Conservation (phyloP, 2,113 vertebrate species). For the Channa argus region DNA sequence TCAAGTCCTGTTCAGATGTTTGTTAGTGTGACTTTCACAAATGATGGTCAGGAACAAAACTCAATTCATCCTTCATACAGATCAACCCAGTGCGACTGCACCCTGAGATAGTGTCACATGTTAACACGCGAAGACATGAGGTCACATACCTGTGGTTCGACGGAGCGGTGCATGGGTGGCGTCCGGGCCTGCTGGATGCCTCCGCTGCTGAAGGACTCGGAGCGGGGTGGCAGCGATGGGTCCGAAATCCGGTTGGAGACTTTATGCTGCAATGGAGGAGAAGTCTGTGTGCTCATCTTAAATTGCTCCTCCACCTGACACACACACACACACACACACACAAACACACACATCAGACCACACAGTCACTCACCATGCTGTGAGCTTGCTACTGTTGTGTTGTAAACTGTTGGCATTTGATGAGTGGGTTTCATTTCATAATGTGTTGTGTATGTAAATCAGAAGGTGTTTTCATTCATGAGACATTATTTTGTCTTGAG, state of each 20-base stretch:
- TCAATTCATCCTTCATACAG: too few relatives aligned
- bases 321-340: slow-evolving; percentile 44
- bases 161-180: slow-evolving; percentile 93
- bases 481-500: too few relatives aligned
- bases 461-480: too few relatives aligned
- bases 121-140: not conserved
- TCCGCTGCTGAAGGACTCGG: slow-evolving; percentile 97
- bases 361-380: too few relatives aligned
- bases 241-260: slow-evolving; percentile 98
- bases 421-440: too few relatives aligned
- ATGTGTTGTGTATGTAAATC: too few relatives aligned
- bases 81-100: slow-evolving; percentile 1
- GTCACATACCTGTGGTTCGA: slow-evolving; percentile 91
- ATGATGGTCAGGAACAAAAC: too few relatives aligned
- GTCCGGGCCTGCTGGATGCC: slow-evolving; percentile 94
- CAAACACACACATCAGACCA: slow-evolving; percentile 6
- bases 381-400: too few relatives aligned
- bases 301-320: slow-evolving; percentile 90
- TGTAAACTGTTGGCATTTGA: too few relatives aligned
- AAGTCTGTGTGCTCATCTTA: slow-evolving; percentile 91
- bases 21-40: too few relatives aligned
- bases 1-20: too few relatives aligned
- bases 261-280: slow-evolving; percentile 94
- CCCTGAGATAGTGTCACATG: not conserved
- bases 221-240: slow-evolving; percentile 94